phyloP scores from a whole-genome alignment of 2,888 invertebrate genomes.

The Atethmia centrago region DNA sequence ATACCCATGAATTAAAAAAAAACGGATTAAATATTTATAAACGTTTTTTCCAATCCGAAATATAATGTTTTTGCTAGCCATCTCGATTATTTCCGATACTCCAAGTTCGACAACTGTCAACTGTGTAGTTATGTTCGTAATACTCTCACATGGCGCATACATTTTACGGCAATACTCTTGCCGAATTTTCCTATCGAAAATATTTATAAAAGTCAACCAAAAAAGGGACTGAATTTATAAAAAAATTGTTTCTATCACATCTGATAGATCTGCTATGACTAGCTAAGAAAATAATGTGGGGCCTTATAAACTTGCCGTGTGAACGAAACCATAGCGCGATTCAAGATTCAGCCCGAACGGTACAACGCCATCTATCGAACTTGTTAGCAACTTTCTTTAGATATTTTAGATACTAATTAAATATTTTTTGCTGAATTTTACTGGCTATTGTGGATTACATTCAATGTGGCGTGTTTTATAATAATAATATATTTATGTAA shows the following conservation, averaged over 20 bases:
- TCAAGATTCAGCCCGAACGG: not conserved
- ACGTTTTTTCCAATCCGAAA: too few relatives aligned
- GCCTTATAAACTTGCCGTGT: not conserved
- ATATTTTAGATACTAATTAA: not conserved
- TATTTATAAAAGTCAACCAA: not conserved
- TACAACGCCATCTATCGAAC: conserved; percentile 11
- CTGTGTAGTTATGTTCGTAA: too few relatives aligned
- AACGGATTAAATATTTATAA: too few relatives aligned
- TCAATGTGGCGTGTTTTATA: not conserved
- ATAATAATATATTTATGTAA: too few relatives aligned
- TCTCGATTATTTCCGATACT: too few relatives aligned
- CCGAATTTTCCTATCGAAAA: not conserved
- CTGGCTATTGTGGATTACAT: not conserved
- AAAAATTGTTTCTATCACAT: not conserved
- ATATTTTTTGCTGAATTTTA: not conserved
- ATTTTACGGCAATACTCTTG: not conserved
- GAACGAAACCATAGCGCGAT: conserved; percentile 9
- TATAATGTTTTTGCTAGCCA: not conserved
- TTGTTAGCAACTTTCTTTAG: not conserved
- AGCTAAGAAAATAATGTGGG: too few relatives aligned
- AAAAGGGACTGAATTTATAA: not conserved
- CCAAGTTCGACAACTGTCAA: not conserved
- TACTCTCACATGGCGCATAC: not conserved
- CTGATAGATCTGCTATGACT: not conserved
- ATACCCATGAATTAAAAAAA: not conserved